Percentiles rank a stretch among this genome's conserved stretches.
phyloP scores from a whole-genome alignment of 2,888 invertebrate species.

The Lottia gigantea region DNA sequence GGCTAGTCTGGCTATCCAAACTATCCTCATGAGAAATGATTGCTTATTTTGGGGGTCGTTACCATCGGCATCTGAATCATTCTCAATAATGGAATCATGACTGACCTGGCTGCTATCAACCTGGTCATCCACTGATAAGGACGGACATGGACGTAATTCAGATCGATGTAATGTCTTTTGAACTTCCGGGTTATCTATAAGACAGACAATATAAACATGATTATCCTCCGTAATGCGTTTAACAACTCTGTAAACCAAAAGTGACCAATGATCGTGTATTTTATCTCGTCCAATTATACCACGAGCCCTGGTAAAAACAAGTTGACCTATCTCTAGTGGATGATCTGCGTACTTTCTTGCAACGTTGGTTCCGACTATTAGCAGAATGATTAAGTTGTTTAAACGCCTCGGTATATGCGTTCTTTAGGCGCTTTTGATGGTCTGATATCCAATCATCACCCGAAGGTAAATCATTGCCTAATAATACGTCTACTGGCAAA shows the following conservation, averaged over 20 bases:
- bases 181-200: slow-evolving; percentile 15
- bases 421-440: slow-evolving; percentile 8
- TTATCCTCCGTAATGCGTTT: slow-evolving; percentile 20
- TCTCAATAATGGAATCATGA: too few relatives aligned
- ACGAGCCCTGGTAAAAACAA: slow-evolving; percentile 20
- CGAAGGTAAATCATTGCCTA: slow-evolving; percentile 10
- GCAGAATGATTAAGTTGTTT: slow-evolving; percentile 4
- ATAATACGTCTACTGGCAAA: slow-evolving; percentile 24
- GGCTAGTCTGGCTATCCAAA: too few relatives aligned
- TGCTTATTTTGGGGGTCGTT: too few relatives aligned
- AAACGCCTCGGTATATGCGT: slow-evolving; percentile 15
- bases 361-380: slow-evolving; percentile 18
- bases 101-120: too few relatives aligned
- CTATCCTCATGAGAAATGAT: too few relatives aligned
- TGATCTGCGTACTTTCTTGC: slow-evolving; percentile 24
- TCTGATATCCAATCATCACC: slow-evolving; percentile 14
- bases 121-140: too few relatives aligned
- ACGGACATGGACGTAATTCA: background rate
- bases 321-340: slow-evolving; percentile 20
- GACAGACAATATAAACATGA: slow-evolving; percentile 22
- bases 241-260: slow-evolving; percentile 17
- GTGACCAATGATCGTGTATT: slow-evolving; percentile 27
- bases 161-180: slow-evolving; percentile 18
- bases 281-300: slow-evolving; percentile 28
- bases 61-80: too few relatives aligned